Conservation (phyloP, 35 echinoderm and acorn worm genomes). For the Eucidaris tribuloides region DNA sequence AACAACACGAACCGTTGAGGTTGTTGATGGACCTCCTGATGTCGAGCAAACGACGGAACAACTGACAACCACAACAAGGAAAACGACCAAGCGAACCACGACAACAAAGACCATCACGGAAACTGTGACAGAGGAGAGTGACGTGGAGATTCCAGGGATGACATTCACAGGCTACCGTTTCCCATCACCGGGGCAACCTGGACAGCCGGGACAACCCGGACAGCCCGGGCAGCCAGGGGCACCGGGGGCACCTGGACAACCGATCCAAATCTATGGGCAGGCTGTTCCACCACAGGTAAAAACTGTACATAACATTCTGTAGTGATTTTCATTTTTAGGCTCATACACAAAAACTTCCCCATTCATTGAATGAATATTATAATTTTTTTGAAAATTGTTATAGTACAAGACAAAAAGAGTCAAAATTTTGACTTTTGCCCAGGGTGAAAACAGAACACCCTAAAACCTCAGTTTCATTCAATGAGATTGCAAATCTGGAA, state of each 20-base stretch:
- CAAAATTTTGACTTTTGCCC: too few relatives aligned
- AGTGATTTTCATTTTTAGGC: too few relatives aligned
- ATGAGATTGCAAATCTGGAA: too few relatives aligned
- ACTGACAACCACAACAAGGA: slow-evolving; percentile 42
- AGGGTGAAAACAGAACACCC: too few relatives aligned
- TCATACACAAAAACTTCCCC: too few relatives aligned
- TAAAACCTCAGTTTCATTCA: too few relatives aligned
- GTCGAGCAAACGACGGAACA: slow-evolving; percentile 64
- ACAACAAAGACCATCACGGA: slow-evolving; percentile 94
- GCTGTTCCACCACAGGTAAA: slow-evolving; percentile 15
- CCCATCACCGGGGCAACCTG: too few relatives aligned
- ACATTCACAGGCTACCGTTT: slow-evolving; percentile 12
- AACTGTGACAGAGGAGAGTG: slow-evolving; percentile 80
- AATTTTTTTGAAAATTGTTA: too few relatives aligned
- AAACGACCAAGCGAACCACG: slow-evolving; percentile 69
- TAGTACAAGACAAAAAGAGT: too few relatives aligned
- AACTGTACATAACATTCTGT: too few relatives aligned
- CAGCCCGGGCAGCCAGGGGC: not conserved
- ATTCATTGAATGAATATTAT: too few relatives aligned
- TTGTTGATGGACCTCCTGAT: slow-evolving; percentile 54
- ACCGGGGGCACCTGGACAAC: not conserved
- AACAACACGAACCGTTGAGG: slow-evolving; percentile 53
- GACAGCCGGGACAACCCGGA: not conserved
- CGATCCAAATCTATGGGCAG: slow-evolving; percentile 20
- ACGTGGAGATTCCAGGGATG: slow-evolving; percentile 44